phyloP scores from a whole-genome alignment of 2,888 invertebrate genomes.

The Cyclophora punctaria region DNA sequence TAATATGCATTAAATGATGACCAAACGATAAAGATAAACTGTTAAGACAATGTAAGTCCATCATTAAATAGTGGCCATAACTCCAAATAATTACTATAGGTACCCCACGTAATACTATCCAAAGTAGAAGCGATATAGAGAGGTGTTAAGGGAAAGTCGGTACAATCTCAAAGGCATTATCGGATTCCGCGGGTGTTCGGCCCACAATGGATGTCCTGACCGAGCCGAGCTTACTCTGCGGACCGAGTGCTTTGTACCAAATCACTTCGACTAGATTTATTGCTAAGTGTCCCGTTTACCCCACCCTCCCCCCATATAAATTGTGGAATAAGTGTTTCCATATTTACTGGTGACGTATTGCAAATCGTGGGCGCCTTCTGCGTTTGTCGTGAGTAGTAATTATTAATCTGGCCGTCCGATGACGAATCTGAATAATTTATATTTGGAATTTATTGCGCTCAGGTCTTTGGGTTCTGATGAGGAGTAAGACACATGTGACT shows the following conservation, averaged over 20 bases:
- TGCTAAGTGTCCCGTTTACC: constrained; percentile 58
- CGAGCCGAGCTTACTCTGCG: constrained; percentile 62
- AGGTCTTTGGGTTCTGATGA: constrained; percentile 38
- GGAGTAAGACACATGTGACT: constrained; percentile 33
- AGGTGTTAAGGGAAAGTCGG: constrained; percentile 70
- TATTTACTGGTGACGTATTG: constrained; percentile 72
- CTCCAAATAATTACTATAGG: no score
- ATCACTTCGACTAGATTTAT: constrained; percentile 72
- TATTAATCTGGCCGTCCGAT: constrained; percentile 62
- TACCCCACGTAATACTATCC: constrained; percentile 18
- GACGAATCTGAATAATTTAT: constrained; percentile 70
- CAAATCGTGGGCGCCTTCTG: constrained; percentile 67
- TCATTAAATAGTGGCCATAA: no score
- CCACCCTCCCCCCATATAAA: constrained; percentile 65
- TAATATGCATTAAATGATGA: no score
- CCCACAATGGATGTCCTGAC: constrained; percentile 68
- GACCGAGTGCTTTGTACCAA: constrained; percentile 71
- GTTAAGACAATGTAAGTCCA: no score
- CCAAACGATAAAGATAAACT: no score
- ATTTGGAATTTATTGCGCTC: constrained; percentile 53
- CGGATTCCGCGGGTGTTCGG: constrained; percentile 66
- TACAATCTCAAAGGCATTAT: constrained; percentile 71
- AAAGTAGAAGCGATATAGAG: constrained; percentile 41
- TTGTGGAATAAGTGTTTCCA: constrained; percentile 72
- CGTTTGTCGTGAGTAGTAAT: constrained; percentile 60